Conservation (phyloP, 2,888 invertebrate species). For the Aethes cnicana region DNA sequence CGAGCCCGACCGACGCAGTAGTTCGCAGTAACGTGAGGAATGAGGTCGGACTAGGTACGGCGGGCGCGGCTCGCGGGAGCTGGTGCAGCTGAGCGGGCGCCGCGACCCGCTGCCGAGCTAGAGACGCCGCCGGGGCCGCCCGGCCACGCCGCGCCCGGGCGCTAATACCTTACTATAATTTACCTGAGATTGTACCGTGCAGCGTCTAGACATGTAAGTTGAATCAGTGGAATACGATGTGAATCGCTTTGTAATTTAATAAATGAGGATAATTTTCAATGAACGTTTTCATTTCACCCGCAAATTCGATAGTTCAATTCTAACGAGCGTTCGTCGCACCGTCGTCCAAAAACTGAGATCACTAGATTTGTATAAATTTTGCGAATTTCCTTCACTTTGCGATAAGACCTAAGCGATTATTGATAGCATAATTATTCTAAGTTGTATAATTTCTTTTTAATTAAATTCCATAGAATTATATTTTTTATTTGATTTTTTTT, state of each 20-base stretch:
- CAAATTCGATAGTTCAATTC: not conserved
- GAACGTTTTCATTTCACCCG: constrained; percentile 20
- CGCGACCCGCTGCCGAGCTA: constrained; percentile 52
- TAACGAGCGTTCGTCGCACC: not conserved
- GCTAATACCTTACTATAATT: constrained; percentile 11
- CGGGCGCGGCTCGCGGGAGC: constrained; percentile 52
- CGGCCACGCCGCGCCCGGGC: constrained; percentile 48
- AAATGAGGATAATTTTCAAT: constrained; percentile 21
- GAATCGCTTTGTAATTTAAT: constrained; percentile 26
- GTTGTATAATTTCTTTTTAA: constrained; percentile 28
- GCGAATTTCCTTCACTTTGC: constrained; percentile 17
- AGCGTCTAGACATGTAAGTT: constrained; percentile 28
- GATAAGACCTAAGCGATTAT: constrained; percentile 13
- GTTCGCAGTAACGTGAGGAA: no score
- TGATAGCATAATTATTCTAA: constrained; percentile 26
- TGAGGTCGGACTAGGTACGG: not conserved
- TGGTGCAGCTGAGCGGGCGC: constrained; percentile 51
- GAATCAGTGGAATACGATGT: constrained; percentile 18
- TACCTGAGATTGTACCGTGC: constrained; percentile 11
- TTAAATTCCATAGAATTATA: constrained; percentile 27
- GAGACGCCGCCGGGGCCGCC: constrained; percentile 73
- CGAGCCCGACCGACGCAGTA: not conserved
- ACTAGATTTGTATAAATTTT: constrained; percentile 25
- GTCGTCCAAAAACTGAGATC: not conserved
- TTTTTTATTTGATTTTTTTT: constrained; percentile 21